Evolutionary conservation across 2,797 vertebrate genomes (phyloP).

Genomic region (Rhinogobio ventralis): DNA sequence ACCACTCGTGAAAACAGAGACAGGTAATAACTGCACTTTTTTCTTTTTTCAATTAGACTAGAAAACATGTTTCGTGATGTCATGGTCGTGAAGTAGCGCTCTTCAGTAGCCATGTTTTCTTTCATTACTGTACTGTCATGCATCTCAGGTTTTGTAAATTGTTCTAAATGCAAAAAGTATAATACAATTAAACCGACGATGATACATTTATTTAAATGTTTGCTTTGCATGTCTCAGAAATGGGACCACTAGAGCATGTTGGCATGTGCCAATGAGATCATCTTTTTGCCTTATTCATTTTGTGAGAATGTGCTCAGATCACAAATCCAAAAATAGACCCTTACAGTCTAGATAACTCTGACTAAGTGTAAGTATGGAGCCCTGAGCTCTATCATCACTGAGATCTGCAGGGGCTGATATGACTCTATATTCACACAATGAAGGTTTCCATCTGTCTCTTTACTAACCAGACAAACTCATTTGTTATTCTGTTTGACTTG

Average conservation of each 20-base stretch:
- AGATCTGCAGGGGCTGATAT: neutral
- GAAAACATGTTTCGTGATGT: slow-evolving; percentile 46
- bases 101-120: slow-evolving; percentile 30
- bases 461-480: slow-evolving; percentile 24
- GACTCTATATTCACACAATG: neutral
- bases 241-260: slow-evolving; percentile 4
- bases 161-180: slow-evolving; percentile 7
- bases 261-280: slow-evolving; percentile 1
- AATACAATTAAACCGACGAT: neutral
- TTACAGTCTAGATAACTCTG: neutral
- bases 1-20: slow-evolving; percentile 84
- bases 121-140: slow-evolving; percentile 34
- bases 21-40: slow-evolving; percentile 81
- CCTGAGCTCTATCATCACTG: neutral
- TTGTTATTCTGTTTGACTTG: slow-evolving; percentile 52
- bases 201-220: neutral
- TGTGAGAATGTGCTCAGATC: slow-evolving; percentile 5
- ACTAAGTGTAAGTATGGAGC: neutral
- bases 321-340: slow-evolving; percentile 12
- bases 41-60: slow-evolving; percentile 43
- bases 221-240: slow-evolving; percentile 20
- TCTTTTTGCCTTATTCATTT: neutral
- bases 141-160: slow-evolving; percentile 20
- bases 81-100: slow-evolving; percentile 9
- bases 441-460: slow-evolving; percentile 8